phyloP scores from a whole-genome alignment of 2,888 invertebrate species.

The Amblyjoppa fuscipennis region DNA sequence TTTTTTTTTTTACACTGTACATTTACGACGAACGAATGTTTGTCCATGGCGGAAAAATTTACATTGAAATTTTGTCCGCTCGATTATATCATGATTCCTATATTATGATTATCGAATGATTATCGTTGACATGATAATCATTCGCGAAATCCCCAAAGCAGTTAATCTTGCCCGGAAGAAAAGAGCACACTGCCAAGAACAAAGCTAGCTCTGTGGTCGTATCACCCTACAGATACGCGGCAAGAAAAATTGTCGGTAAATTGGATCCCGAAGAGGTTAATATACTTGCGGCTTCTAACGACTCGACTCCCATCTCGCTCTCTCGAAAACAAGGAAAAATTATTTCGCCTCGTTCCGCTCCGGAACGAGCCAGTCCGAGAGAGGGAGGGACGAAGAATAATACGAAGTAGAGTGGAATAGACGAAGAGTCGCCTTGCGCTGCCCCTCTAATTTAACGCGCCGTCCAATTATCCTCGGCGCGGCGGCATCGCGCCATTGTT shows the following conservation, averaged over 20 bases:
- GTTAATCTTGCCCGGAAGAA: neutral
- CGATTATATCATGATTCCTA: neutral
- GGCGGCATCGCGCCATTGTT: conserved; percentile 73
- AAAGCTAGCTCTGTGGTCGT: neutral
- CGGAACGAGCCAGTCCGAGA: conserved; percentile 20
- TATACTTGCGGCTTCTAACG: conserved; percentile 64
- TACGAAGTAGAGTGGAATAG: conserved; percentile 52
- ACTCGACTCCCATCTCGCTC: conserved; percentile 63
- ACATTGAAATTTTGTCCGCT: no score
- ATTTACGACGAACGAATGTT: no score
- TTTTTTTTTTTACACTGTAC: no score
- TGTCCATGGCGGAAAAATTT: no score
- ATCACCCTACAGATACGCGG: neutral
- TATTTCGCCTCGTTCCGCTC: conserved; percentile 78
- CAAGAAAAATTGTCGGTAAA: conserved; percentile 55
- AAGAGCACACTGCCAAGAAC: neutral
- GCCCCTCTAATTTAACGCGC: conserved; percentile 82
- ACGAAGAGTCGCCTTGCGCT: conserved; percentile 74
- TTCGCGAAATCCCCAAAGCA: neutral
- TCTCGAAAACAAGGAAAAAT: conserved; percentile 80
- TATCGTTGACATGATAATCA: conserved; percentile 44
- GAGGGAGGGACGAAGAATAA: conserved; percentile 1
- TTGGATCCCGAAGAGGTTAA: conserved; percentile 53
- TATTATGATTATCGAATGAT: conserved; percentile 13
- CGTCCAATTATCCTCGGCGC: conserved; percentile 81